Percentiles rank a stretch among this genome's conserved stretches.
Evolutionary conservation across 2,797 vertebrate species (phyloP).

Genomic region (Tarsius wallacei): DNA sequence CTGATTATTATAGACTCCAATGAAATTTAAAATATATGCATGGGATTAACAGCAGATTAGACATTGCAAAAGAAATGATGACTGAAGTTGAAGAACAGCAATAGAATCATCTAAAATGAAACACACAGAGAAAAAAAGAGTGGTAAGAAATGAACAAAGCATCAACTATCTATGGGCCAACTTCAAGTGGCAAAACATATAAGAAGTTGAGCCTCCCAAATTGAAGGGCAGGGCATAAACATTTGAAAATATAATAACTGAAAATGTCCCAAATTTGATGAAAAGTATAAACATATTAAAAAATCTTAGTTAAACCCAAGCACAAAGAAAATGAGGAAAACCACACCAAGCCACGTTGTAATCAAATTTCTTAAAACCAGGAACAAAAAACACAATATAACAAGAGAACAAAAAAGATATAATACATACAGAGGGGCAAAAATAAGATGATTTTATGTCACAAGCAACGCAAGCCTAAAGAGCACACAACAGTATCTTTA

Average conservation of each 20-base stretch:
- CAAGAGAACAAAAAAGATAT: neutral
- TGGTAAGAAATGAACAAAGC: neutral
- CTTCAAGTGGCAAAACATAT: neutral
- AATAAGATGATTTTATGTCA: neutral
- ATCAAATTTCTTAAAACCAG: neutral
- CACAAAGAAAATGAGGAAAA: neutral
- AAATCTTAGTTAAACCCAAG: neutral
- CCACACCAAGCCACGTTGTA: neutral
- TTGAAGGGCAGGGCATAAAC: neutral
- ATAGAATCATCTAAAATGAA: neutral
- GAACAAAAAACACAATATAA: neutral
- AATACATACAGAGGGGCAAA: neutral
- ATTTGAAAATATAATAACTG: neutral
- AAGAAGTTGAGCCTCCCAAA: neutral
- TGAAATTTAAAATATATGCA: neutral
- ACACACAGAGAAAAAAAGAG: neutral
- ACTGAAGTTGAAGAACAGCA: neutral
- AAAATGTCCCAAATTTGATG: neutral
- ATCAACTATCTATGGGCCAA: neutral
- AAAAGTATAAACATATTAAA: neutral
- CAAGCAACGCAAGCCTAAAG: neutral
- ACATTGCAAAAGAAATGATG: too few relatives aligned
- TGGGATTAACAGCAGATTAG: neutral
- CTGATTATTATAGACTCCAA: too few relatives aligned
- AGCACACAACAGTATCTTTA: neutral